Conservation (phyloP, 2,797 vertebrate species). For the Strix occidentalis region DNA sequence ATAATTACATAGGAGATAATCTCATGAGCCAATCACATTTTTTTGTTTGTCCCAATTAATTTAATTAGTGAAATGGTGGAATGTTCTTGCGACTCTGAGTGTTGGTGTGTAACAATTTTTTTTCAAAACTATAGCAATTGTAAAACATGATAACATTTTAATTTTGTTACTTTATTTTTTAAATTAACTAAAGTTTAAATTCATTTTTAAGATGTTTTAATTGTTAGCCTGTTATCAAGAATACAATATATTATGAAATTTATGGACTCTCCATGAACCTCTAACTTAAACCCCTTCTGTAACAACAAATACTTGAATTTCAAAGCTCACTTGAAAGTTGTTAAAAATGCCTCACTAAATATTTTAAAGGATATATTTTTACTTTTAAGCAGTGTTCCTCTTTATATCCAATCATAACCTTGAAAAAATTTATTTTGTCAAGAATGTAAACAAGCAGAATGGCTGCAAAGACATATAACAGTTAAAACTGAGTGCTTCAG, state of each 20-base stretch:
- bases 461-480: neutral
- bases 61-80: neutral
- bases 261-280: neutral
- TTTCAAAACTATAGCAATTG: neutral
- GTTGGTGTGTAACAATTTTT: neutral
- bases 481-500: neutral
- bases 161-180: neutral
- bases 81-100: neutral
- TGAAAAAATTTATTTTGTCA: neutral
- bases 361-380: neutral
- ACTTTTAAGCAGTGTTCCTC: neutral
- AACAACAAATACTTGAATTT: neutral
- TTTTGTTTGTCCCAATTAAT: neutral
- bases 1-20: neutral
- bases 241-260: neutral
- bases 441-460: neutral
- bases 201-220: neutral
- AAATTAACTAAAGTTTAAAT: neutral
- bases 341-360: neutral
- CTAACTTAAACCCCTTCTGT: neutral
- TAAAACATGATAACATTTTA: neutral
- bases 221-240: neutral
- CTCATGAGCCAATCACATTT: neutral
- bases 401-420: neutral
- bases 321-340: neutral